Evolutionary conservation across 2,113 vertebrate species (phyloP), one percentile per base, ranked within the genome.

Genomic region (Dascyllus trimaculatus): DNA sequence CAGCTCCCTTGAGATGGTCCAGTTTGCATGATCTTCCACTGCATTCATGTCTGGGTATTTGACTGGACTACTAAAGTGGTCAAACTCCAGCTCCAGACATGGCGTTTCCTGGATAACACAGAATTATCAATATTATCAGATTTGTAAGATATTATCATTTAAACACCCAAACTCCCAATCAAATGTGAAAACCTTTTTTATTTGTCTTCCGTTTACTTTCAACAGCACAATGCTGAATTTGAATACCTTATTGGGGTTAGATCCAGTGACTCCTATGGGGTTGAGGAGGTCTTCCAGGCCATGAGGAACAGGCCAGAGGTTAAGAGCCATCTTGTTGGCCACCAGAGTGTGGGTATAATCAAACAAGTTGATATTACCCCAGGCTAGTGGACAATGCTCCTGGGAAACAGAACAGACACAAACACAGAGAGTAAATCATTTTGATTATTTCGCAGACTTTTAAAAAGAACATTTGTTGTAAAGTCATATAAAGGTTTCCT

Each of bases 331-430:
- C 93, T 99, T 99, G 83, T 97, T 97, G 85, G 98, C 97, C 65
- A 99, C 98, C 61, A 99, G 93, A 57, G 96, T 99, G 92, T 98
- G 96, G 52, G 96, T 99, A 82, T 99, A 99, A 93, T 99, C 98
- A 91, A 99, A 99, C 90, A 99, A 93, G 90, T 99, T 99, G 92
- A 99, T 95, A 72, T 99, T 99, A 84, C 98, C 98, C 98, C 98
- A 99, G 64, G 97, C 97, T 84, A 99, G 92, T 11, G 98, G 98
- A 86, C 98, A 99, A 40, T 93, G 92, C 61, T 93, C 92, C 92
- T 93, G 45, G n/a, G 29, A 53, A 52, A 59, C 11, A 19, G 48
- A 74, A 51, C 21, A 43, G 2, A 81, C 9, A 53, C 48, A 71
- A 63, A 26, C 9, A 49, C 25, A 74, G 13, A 58, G 9, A 17